Percentiles rank a stretch among this genome's conserved stretches.
Evolutionary conservation across 2,888 invertebrate species (phyloP).

Genomic region (Pyrrhosoma nymphula): DNA sequence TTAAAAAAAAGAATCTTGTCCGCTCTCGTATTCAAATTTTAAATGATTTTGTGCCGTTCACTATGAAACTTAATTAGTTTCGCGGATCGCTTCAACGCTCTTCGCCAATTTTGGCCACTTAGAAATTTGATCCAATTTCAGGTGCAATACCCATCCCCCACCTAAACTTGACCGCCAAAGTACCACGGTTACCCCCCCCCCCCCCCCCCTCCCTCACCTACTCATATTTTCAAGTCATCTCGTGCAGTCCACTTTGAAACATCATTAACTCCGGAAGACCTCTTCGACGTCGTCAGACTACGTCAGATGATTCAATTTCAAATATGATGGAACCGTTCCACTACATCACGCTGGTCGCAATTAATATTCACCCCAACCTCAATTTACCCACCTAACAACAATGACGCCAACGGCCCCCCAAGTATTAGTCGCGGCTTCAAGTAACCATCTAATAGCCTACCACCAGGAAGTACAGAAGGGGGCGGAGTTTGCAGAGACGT

Average conservation of each 20-base stretch:
- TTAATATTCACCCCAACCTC: neutral
- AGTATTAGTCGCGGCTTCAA: too few relatives aligned
- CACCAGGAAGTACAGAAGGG: too few relatives aligned
- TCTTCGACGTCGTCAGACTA: neutral
- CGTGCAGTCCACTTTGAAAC: neutral
- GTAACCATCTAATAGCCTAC: too few relatives aligned
- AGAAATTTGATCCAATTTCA: neutral
- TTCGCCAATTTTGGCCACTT: neutral
- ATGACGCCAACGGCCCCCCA: too few relatives aligned
- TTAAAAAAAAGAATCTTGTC: too few relatives aligned
- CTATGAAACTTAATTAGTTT: neutral
- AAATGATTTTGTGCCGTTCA: neutral
- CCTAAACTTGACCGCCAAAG: neutral
- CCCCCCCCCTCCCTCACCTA: too few relatives aligned
- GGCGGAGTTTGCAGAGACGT: too few relatives aligned
- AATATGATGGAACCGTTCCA: neutral
- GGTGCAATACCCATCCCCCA: neutral
- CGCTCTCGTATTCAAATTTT: neutral
- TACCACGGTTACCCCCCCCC: neutral
- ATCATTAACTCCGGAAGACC: neutral
- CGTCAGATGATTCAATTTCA: neutral
- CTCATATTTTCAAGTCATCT: neutral
- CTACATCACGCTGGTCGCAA: neutral
- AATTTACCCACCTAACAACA: neutral
- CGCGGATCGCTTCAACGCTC: neutral